Base-by-base conservation (phyloP, 2,797 vertebrate genomes). In the Hemitrygon akajei region DNA sequence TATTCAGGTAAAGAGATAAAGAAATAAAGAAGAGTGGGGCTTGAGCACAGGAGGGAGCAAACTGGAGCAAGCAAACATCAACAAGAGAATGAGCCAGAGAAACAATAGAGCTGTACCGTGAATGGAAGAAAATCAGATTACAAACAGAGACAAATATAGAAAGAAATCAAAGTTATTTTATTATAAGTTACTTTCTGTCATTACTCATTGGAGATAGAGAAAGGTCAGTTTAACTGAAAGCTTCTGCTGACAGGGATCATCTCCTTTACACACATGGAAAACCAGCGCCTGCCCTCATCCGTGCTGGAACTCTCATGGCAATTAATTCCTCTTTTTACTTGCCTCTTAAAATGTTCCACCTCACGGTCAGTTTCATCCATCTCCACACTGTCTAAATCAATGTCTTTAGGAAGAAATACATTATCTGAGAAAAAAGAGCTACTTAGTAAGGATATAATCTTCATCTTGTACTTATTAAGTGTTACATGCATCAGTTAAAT, bases 291-390 rank as follows among this genome's bases (percentile, higher is more conserved):
- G 14, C 34, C 60, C 86, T 34, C 66, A 89, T 89, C 86, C 34
- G 30, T 89, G 18, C 20, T 87, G 7, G 66, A 89, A 34, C 63
- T 60, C 27, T 66, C n/a, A 10, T n/a, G 30, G n/a, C 7, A 20
- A 69, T 89, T n/a, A 89, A 37, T 66, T 89, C 58, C 30, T 87
- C 86, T 89, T 34, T 89, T 89, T 37, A 76, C 94, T 96, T 94
- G 98, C 99, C 99, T 98, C 97, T 99, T 99, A 95, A 99, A 99
- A 96, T 99, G 99, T 94, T 99, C 99, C 95, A 99, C 99, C 96
- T 99, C 99, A 86, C 99, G 97, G 96, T 99, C 99, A 25, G 98
- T 99, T 95, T 99, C 99, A 58, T 99, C 99, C 98, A 99, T 98
- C 96, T 99, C 98, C 66, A 96, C 98, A 94, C 98, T 97, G 16